These are phyloP conservation scores for Trididemnum nubilum DNA, from an alignment of 23 tunicate genomes.

Conservation along the genomic window DNA sequence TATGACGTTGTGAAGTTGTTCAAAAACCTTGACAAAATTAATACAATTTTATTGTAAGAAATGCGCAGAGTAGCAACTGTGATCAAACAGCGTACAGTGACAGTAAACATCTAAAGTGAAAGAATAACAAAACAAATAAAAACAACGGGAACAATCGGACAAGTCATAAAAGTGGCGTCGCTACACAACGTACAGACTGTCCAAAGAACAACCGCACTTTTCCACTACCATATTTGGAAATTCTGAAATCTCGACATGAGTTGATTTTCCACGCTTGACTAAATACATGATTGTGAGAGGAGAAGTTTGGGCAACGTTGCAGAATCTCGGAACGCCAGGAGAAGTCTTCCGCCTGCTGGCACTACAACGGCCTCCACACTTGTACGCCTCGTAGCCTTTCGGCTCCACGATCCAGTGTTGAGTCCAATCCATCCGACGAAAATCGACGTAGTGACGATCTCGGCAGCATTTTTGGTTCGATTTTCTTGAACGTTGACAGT, in stretches of 20 bases:
- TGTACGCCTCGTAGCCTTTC: slow-evolving; percentile 69
- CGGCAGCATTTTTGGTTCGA: slow-evolving; percentile 61
- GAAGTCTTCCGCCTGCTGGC: slow-evolving; percentile 34
- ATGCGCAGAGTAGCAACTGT: background rate
- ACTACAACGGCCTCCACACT: slow-evolving; percentile 61
- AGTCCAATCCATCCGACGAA: slow-evolving; percentile 78
- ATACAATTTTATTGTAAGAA: background rate
- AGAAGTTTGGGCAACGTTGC: slow-evolving; percentile 65
- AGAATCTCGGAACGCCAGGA: slow-evolving; percentile 47
- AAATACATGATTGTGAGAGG: slow-evolving; percentile 82
- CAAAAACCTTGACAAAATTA: too few species aligned
- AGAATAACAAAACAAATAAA: background rate
- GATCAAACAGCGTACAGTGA: background rate
- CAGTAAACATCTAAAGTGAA: slow-evolving; percentile 4
- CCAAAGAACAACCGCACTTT: slow-evolving; percentile 69
- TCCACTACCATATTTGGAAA: slow-evolving; percentile 87
- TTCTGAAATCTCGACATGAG: slow-evolving; percentile 67
- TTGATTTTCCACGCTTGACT: slow-evolving; percentile 57
- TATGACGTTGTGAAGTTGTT: too few species aligned
- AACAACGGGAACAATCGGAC: background rate
- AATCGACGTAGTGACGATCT: slow-evolving; percentile 55
- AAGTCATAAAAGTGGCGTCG: background rate
- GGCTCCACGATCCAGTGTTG: slow-evolving; percentile 82
- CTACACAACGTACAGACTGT: slow-evolving; percentile 51
- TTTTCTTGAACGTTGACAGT: background rate